These are phyloP conservation scores for Muscicapa adusta DNA, from an alignment of 2,113 vertebrate genomes.

Conservation along the genomic window DNA sequence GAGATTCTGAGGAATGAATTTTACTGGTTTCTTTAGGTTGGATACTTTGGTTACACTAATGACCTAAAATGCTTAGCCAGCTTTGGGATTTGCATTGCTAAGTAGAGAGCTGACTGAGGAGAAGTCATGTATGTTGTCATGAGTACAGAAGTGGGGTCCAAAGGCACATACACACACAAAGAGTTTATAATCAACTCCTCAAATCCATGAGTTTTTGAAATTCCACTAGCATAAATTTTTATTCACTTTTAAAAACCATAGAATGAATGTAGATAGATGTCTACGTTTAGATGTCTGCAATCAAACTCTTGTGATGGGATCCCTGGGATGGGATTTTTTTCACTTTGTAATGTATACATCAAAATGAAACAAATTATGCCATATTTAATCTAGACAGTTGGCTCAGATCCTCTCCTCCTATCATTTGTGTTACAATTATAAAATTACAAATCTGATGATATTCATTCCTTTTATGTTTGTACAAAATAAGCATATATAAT, in stretches of 20 bases:
- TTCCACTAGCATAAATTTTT: not conserved
- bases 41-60: not conserved
- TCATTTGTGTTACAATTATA: not conserved
- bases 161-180: not conserved
- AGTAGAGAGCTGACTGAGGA: not conserved
- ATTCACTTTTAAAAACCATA: not conserved
- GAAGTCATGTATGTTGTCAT: not conserved
- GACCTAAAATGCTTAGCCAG: not conserved
- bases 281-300: not conserved
- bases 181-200: not conserved
- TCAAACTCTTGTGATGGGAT: not conserved
- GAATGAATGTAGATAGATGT: not conserved
- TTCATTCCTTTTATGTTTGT: not conserved
- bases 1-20: not conserved
- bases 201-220: not conserved
- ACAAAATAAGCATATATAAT: not conserved
- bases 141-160: not conserved
- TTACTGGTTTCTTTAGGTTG: not conserved
- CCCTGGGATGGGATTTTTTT: not conserved
- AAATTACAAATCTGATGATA: not conserved
- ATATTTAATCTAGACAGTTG: not conserved
- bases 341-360: not conserved
- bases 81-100: not conserved
- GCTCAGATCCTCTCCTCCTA: not conserved
- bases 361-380: not conserved